These are phyloP conservation scores for Sebastes oblongus DNA, from an alignment of 2,797 vertebrate genomes.

Conservation along the genomic window DNA sequence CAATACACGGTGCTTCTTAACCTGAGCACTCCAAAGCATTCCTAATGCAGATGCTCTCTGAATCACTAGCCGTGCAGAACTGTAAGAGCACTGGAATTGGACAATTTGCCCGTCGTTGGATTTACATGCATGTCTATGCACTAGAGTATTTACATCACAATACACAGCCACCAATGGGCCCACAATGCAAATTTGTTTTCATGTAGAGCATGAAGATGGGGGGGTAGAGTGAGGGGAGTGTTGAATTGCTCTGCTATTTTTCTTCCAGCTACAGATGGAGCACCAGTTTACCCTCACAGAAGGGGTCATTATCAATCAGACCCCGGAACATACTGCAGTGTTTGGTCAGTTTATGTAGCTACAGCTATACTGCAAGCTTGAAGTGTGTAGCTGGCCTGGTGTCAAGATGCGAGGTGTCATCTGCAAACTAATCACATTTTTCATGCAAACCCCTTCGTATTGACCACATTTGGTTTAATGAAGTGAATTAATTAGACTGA, in stretches of 20 bases:
- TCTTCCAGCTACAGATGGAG: constrained; percentile 38
- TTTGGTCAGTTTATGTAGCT: constrained; percentile 8
- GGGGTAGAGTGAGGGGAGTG: background rate
- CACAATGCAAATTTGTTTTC: constrained; percentile 37
- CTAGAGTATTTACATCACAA: constrained; percentile 64
- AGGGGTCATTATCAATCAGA: constrained; percentile 38
- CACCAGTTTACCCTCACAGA: constrained; percentile 18
- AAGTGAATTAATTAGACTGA: constrained; percentile 66
- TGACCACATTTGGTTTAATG: constrained; percentile 70
- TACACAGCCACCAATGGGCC: background rate
- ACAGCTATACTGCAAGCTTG: background rate
- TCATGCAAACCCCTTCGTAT: constrained; percentile 52
- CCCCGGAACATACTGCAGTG: constrained; percentile 10
- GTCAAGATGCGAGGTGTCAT: constrained; percentile 50
- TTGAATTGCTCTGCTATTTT: constrained; percentile 17
- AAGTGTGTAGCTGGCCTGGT: constrained; percentile 20
- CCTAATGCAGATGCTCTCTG: constrained; percentile 51
- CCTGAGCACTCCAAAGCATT: constrained; percentile 27
- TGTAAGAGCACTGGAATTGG: constrained; percentile 36
- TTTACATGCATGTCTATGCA: constrained; percentile 33
- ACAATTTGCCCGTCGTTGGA: constrained; percentile 49
- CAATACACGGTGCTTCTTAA: constrained; percentile 33
- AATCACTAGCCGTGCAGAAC: constrained; percentile 20
- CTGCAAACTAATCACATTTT: constrained; percentile 62
- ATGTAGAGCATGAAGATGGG: background rate